Evolutionary conservation across 2,888 invertebrate genomes (phyloP).

Genomic region (Macrosiphum euphorbiae): DNA sequence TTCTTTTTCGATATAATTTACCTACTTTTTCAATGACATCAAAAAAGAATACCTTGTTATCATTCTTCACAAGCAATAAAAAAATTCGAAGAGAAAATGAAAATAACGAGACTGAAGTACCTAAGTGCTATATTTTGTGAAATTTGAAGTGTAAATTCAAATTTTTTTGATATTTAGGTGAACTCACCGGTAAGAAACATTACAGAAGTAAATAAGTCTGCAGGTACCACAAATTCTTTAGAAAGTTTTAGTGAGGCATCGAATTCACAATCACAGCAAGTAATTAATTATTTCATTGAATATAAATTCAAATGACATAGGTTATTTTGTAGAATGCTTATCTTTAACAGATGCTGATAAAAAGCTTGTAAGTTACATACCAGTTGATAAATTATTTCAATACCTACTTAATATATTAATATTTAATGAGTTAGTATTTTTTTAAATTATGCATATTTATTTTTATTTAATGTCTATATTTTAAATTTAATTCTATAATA

Average conservation of each 20-base stretch:
- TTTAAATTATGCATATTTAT: conserved; percentile 7
- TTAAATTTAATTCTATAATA: conserved; percentile 29
- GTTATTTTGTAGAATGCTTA: background rate
- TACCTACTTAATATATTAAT: conserved; percentile 24
- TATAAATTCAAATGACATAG: background rate
- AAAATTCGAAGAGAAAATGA: no score
- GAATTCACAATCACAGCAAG: conserved; percentile 10
- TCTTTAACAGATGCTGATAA: background rate
- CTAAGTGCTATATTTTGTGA: no score
- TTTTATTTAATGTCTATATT: conserved; percentile 33
- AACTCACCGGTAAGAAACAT: background rate
- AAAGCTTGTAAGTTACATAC: conserved; percentile 27
- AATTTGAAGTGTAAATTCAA: conserved; percentile 18
- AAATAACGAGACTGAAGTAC: no score
- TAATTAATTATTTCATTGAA: background rate
- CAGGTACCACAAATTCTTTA: conserved; percentile 2
- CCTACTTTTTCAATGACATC: background rate
- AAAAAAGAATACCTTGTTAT: conserved; percentile 1
- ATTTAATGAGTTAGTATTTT: conserved; percentile 26
- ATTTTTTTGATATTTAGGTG: conserved; percentile 5
- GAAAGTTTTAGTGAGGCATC: conserved; percentile 20
- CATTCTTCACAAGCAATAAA: background rate
- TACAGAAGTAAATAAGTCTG: conserved; percentile 6
- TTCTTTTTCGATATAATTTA: no score
- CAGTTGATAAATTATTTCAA: conserved; percentile 29